Conservation (phyloP, 2,797 vertebrate species). For the Sciurus carolinensis region DNA sequence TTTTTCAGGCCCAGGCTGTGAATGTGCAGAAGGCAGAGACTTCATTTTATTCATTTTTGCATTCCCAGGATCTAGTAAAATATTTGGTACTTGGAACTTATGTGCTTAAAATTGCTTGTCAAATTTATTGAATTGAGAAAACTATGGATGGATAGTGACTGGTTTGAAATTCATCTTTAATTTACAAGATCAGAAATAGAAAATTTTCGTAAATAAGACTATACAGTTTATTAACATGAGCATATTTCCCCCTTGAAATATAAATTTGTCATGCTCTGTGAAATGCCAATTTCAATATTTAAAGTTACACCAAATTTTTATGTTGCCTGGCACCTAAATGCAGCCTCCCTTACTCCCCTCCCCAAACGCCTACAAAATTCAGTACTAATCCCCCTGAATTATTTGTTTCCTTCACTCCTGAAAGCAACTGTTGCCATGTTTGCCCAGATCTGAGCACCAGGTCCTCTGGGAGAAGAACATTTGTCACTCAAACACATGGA, state of each 20-base stretch:
- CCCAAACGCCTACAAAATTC: background rate
- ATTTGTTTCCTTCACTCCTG: background rate
- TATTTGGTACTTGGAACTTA: background rate
- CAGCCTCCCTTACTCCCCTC: background rate
- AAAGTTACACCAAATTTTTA: constrained; percentile 18
- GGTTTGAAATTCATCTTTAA: constrained; percentile 38
- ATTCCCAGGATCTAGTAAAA: background rate
- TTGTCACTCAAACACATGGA: background rate
- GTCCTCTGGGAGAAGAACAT: background rate
- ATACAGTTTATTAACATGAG: background rate
- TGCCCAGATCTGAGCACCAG: background rate
- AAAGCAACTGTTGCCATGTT: background rate
- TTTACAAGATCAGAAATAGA: constrained; percentile 25
- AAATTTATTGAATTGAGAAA: constrained; percentile 52
- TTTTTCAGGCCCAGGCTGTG: background rate
- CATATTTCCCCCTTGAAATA: background rate
- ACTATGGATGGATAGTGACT: background rate
- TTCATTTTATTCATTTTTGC: background rate
- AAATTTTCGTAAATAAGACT: constrained; percentile 21
- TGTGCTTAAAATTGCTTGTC: constrained; percentile 9
- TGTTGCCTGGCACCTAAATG: background rate
- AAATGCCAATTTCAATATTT: constrained; percentile 46
- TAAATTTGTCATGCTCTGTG: background rate
- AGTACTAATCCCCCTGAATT: background rate
- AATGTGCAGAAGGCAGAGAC: background rate